Conservation (phyloP, 2,113 vertebrate genomes). For the Lepisosteus osseus region DNA sequence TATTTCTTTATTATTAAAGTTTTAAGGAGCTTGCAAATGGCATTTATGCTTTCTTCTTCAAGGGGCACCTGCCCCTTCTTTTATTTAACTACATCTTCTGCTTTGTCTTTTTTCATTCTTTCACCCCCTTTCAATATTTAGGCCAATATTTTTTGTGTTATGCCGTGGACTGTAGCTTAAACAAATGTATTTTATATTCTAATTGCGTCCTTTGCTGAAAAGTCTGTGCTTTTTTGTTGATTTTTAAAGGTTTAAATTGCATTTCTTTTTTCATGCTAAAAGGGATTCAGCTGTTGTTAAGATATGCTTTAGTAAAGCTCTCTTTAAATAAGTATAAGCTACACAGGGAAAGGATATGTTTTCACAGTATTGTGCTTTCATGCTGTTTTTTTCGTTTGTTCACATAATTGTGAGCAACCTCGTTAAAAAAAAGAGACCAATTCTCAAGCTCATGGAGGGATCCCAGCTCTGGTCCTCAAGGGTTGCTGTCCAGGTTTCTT, state of each 20-base stretch:
- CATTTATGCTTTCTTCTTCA: neutral
- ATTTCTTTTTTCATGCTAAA: neutral
- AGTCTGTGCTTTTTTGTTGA: neutral
- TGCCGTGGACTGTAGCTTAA: neutral
- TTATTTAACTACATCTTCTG: neutral
- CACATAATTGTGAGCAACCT: too few relatives aligned
- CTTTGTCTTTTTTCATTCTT: neutral
- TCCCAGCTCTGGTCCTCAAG: too few relatives aligned
- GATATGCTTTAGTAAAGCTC: too few relatives aligned
- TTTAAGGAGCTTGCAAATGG: too few relatives aligned
- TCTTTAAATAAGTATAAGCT: too few relatives aligned
- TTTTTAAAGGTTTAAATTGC: neutral
- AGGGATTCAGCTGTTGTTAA: neutral
- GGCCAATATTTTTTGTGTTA: neutral
- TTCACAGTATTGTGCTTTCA: too few relatives aligned
- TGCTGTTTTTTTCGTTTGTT: too few relatives aligned
- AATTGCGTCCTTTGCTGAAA: neutral
- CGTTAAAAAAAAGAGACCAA: too few relatives aligned
- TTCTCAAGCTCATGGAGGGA: too few relatives aligned
- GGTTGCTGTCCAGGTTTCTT: too few relatives aligned
- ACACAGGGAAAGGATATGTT: too few relatives aligned
- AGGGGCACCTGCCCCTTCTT: neutral
- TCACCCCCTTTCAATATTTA: neutral
- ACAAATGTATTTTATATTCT: neutral
- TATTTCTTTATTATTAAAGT: too few relatives aligned